Evolutionary conservation across 2,113 vertebrate species (phyloP), one percentile per base, ranked within the genome.

Genomic region (Phylloscopus trochilus): DNA sequence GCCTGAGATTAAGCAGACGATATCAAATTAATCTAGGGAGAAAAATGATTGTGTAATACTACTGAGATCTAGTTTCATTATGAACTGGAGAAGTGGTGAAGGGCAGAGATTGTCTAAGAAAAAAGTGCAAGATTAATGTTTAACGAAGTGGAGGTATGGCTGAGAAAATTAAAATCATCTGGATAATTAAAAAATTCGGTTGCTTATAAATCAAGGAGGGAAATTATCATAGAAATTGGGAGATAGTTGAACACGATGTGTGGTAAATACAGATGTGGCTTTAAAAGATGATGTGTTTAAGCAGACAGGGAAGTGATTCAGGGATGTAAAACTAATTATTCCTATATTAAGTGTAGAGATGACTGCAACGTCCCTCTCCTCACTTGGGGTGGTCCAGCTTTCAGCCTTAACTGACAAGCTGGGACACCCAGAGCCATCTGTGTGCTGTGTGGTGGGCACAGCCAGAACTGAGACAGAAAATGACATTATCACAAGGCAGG

Each of bases 211-310:
- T 96, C 87, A 96, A 67, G 68, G 73, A 81, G 75, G 41, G 53
- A 87, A 96, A 97, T 94, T 93, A 95, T 91, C 92, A 96, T 78
- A 93, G 92, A 96, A 95, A 96, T 64, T 87, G 69, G 87, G 80
- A 90, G 72, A 69, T 17, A 75, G 92, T 43, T 0, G 5, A 81
- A 83, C 92, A 86, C 1, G 17, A 83, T 72, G 73, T 58, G 52
- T 30, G 37, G 76, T 87, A 96, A 95, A 95, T 90, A 84, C 88
- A 93, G 80, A 87, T 68, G 49, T 75, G 80, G 52, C 47, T 83
- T 83, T 59, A 86, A 62, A 46, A 53, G 79, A 70, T 28, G 37
- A 67, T 49, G 33, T 24, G 15, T 75, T 89, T 72, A 68, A 90
- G 52, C 26, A 68, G 76, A 35, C 58, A 68, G 68, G 43, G 52